Evolutionary conservation across 2,888 invertebrate genomes (phyloP), one percentile per base, ranked within the genome.

Genomic region (Drosophila picticornis): DNA sequence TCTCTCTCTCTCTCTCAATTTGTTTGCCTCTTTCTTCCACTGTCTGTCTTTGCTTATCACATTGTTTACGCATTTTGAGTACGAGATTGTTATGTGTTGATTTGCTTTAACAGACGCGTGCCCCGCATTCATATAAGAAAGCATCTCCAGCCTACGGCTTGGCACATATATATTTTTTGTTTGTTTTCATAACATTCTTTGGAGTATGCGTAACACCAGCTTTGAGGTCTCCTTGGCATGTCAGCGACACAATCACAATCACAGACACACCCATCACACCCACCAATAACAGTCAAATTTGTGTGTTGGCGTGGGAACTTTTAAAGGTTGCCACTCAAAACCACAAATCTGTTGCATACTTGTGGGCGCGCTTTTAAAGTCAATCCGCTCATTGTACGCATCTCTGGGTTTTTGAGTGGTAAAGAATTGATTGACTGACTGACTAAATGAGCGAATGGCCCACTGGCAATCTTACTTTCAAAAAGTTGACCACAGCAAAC

Each of bases 11-110:
- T 48, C 46, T n/a, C 4, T 22, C 25, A 29, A 40, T 38, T 27
- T 38, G 13, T 36, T 22, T 6, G 43, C 51, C 34, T 32, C 48
- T n/a, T 43, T 9, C 19, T 11, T 16, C 4, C 38, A 25, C 29
- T 19, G 64, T 58, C 59, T 69, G 46, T 55, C 56, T 70, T 67
- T 77, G 84, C 90, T 88, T 89, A 88, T 88, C 88, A 84, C 83
- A 87, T 79, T 90, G 88, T 90, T 90, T 88, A 90, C 88, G 90
- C 89, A 87, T 90, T 90, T 90, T 90, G 90, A 87, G 88, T 88
- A 88, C 90, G 85, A 86, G 89, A 88, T 90, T 90, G 89, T 86
- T 87, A 90, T 88, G 90, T 88, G 87, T 88, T 87, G 87, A 87
- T 87, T 87, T 87, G 80, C 83, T 80, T 87, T 72, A 85, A 89